These are phyloP conservation scores for Boulengeromyrus knoepffleri DNA, from an alignment of 2,113 vertebrate genomes.

Conservation along the genomic window DNA sequence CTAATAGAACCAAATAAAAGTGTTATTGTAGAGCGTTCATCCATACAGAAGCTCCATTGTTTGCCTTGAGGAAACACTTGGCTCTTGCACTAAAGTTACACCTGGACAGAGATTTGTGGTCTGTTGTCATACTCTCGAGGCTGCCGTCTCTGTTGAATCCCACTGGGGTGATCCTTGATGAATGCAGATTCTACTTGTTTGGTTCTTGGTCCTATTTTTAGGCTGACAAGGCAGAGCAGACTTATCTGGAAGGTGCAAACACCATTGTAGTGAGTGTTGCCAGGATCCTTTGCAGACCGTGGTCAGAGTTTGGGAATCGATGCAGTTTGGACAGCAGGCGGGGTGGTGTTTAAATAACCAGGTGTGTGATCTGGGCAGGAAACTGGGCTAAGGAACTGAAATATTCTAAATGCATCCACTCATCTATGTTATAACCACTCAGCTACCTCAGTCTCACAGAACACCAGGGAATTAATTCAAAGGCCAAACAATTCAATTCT, in stretches of 20 bases:
- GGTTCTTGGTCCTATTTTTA: not conserved
- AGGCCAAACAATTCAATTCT: not conserved
- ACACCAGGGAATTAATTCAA: not conserved
- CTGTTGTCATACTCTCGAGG: not conserved
- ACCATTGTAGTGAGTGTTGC: not conserved
- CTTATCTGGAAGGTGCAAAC: not conserved
- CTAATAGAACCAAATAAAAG: not conserved
- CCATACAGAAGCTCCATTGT: conserved; percentile 26
- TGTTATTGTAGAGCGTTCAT: conserved; percentile 26
- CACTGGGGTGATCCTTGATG: not conserved
- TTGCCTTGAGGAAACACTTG: conserved; percentile 4
- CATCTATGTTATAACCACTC: not conserved
- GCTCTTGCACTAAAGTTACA: not conserved
- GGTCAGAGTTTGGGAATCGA: not conserved
- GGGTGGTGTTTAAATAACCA: not conserved
- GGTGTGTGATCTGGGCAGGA: not conserved
- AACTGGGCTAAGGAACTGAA: not conserved
- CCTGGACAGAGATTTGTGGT: not conserved
- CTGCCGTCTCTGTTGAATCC: not conserved
- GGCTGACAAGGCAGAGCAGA: not conserved
- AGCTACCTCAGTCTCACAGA: not conserved
- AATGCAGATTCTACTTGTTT: not conserved
- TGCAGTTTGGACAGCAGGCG: not conserved
- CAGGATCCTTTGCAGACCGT: not conserved
- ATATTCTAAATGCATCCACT: not conserved